Percentiles rank a stretch among this genome's conserved stretches.
phyloP scores from a whole-genome alignment of 1,140 invertebrate genomes.

The Ceratosolen fusciceps region DNA sequence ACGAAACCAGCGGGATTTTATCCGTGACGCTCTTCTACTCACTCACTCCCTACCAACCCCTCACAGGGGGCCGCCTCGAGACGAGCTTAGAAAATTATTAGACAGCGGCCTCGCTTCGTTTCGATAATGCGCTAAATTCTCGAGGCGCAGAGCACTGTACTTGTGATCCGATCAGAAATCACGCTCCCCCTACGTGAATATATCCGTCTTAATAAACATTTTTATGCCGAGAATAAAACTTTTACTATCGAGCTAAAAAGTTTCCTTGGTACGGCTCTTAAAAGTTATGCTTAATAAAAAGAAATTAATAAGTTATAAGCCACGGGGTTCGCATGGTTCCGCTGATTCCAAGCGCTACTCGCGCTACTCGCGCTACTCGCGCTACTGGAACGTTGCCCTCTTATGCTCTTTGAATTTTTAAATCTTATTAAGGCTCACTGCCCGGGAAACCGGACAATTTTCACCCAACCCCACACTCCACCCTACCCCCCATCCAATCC shows the following conservation, averaged over 20 bases:
- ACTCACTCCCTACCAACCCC: too few relatives aligned
- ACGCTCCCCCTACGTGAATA: neutral
- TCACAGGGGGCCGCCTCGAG: too few relatives aligned
- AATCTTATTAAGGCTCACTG: neutral
- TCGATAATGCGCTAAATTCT: constrained; percentile 7
- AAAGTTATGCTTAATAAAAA: constrained; percentile 14
- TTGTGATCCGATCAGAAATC: constrained; percentile 2
- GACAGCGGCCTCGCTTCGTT: neutral
- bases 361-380: neutral
- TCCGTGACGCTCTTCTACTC: too few relatives aligned
- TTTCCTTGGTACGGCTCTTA: neutral
- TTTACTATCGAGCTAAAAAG: constrained; percentile 18
- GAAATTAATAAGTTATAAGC: constrained; percentile 11
- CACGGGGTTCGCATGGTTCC: neutral
- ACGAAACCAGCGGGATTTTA: too few relatives aligned
- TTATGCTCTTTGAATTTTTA: neutral
- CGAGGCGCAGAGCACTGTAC: neutral
- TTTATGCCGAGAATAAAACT: constrained; percentile 16
- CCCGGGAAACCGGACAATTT: too few relatives aligned
- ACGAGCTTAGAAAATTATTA: neutral
- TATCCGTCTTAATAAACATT: constrained; percentile 11
- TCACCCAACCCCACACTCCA: too few relatives aligned
- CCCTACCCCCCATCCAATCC: too few relatives aligned
- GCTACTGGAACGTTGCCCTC: neutral
- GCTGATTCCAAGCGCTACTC: neutral